A percentile compares a stretch with the other conserved stretches of the same genome.
Conservation (phyloP, 2,888 invertebrate species). For the Anagyrus pseudococci region DNA sequence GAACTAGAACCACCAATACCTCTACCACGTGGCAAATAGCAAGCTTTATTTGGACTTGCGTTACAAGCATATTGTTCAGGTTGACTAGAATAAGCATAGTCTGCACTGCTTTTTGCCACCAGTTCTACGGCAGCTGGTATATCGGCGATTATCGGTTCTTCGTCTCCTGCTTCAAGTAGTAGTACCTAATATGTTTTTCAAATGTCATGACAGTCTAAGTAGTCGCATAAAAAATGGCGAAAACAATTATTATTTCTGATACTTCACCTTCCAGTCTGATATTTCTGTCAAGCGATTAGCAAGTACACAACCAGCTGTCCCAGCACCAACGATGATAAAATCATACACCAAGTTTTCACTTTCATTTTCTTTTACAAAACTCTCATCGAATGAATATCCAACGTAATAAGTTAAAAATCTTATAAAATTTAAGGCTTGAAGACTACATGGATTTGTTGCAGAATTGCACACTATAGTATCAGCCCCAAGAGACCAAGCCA, state of each 20-base stretch:
- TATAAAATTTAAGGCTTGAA: not conserved
- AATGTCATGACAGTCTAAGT: constrained; percentile 37
- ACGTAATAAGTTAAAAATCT: constrained; percentile 1
- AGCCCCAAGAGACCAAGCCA: not conserved
- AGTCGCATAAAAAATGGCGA: not conserved
- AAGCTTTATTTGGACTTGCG: constrained; percentile 59
- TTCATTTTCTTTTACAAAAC: not conserved
- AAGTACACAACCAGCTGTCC: constrained; percentile 19
- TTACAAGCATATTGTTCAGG: constrained; percentile 1
- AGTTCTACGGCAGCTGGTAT: constrained; percentile 70
- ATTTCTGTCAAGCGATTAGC: constrained; percentile 19
- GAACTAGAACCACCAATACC: constrained; percentile 27
- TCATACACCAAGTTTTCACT: not conserved
- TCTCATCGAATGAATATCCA: constrained; percentile 3
- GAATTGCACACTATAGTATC: constrained; percentile 22
- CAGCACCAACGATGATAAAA: constrained; percentile 22
- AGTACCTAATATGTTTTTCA: no score
- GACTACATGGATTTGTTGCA: not conserved
- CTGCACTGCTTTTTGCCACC: constrained; percentile 7
- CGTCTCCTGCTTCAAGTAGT: constrained; percentile 70
- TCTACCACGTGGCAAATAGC: constrained; percentile 70
- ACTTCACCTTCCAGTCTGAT: constrained; percentile 11
- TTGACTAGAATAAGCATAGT: constrained; percentile 9
- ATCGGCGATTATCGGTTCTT: constrained; percentile 70
- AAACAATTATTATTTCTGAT: not conserved